Evolutionary conservation across 2,888 invertebrate genomes (phyloP).

Genomic region (Dicyrtomina minuta): DNA sequence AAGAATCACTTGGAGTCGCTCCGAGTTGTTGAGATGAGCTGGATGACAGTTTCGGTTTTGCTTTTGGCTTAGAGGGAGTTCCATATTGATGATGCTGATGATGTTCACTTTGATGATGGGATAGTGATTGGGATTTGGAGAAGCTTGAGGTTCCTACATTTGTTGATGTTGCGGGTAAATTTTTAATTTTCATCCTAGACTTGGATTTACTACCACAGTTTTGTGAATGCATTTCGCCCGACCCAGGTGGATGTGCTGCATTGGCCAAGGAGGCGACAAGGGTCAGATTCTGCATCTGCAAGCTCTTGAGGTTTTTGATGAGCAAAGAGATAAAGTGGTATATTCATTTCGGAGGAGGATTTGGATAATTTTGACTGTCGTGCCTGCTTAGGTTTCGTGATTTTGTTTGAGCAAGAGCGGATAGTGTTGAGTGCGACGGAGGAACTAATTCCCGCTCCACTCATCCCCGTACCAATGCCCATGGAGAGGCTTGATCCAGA

Average conservation of each 20-base stretch:
- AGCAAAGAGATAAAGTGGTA: background rate
- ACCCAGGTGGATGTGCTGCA: background rate
- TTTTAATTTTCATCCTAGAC: slow-evolving; percentile 7
- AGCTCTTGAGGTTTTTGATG: background rate
- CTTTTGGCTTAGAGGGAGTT: slow-evolving; percentile 25
- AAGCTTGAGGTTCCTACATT: background rate
- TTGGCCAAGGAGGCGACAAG: background rate
- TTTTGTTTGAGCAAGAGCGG: background rate
- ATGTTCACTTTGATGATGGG: too few relatives aligned
- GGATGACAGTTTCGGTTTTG: slow-evolving; percentile 18
- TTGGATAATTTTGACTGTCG: background rate
- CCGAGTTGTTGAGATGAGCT: background rate
- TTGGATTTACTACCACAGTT: background rate
- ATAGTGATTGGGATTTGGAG: too few relatives aligned
- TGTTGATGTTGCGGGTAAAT: background rate
- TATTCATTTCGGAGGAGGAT: background rate
- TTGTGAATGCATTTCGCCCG: background rate
- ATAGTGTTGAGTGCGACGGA: slow-evolving; percentile 7
- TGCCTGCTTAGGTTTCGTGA: background rate
- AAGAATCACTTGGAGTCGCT: background rate
- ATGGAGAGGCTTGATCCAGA: too few relatives aligned
- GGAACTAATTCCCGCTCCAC: background rate
- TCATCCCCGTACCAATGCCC: too few relatives aligned
- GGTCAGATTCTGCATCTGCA: slow-evolving; percentile 5
- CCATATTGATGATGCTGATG: background rate